A percentile compares a stretch with the other conserved stretches of the same genome.
phyloP scores from a whole-genome alignment of 2,113 vertebrate species.

The Scartelaos histophorus region DNA sequence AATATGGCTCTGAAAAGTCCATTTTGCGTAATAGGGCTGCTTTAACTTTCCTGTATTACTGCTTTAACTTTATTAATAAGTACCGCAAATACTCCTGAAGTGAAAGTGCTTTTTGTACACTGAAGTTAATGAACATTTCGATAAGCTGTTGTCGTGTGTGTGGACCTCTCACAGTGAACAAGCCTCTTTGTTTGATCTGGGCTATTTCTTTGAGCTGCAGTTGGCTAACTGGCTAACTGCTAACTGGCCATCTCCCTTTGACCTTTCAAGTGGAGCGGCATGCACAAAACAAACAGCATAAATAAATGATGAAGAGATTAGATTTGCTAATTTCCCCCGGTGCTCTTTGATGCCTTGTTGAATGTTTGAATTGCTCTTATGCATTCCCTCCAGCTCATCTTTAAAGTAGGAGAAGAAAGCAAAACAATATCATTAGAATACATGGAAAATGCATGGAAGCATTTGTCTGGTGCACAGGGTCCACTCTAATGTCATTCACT shows the following conservation, averaged over 20 bases:
- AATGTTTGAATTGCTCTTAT: slow-evolving; percentile 10
- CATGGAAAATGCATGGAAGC: too few relatives aligned
- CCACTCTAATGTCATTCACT: background rate
- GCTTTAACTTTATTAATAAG: too few relatives aligned
- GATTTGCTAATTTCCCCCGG: slow-evolving; percentile 51
- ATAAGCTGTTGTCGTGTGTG: background rate
- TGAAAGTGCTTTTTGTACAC: background rate
- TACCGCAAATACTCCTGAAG: background rate
- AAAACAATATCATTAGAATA: background rate
- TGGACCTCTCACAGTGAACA: slow-evolving; percentile 19
- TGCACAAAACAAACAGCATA: slow-evolving; percentile 51
- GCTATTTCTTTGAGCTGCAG: slow-evolving; percentile 20
- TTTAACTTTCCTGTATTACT: too few relatives aligned
- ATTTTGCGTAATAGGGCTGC: too few relatives aligned
- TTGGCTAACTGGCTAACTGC: too few relatives aligned
- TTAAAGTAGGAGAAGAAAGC: slow-evolving; percentile 12
- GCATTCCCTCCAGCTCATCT: slow-evolving; percentile 12
- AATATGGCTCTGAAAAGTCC: too few relatives aligned
- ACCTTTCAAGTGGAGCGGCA: slow-evolving; percentile 58
- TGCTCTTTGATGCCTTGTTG: slow-evolving; percentile 41
- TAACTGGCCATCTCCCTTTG: slow-evolving; percentile 29
- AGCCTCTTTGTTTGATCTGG: slow-evolving; percentile 4
- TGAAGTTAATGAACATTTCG: background rate
- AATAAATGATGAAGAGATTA: slow-evolving; percentile 60
- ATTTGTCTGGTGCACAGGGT: too few relatives aligned